Evolutionary conservation across 2,797 vertebrate genomes (phyloP).

Genomic region (Scolopax bukidnonensis): DNA sequence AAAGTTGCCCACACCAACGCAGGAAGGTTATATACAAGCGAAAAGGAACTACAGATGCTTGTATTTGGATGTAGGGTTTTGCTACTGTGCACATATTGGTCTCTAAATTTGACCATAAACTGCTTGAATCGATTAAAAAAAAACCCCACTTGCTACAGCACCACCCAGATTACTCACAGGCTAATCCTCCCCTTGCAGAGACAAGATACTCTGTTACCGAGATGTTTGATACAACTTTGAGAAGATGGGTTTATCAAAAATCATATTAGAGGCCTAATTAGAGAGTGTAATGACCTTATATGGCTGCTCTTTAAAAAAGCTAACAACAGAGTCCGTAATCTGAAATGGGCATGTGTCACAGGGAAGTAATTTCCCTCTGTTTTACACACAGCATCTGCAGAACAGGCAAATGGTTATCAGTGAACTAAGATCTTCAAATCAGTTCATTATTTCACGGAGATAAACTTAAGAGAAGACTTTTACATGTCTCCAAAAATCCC

Average conservation of each 20-base stretch:
- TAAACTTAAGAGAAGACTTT: neutral
- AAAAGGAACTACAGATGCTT: neutral
- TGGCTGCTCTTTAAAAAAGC: neutral
- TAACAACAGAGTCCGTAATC: neutral
- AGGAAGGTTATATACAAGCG: neutral
- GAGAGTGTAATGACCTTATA: neutral
- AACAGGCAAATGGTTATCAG: neutral
- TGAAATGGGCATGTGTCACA: neutral
- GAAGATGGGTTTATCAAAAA: constrained; percentile 10
- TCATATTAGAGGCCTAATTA: neutral
- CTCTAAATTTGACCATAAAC: neutral
- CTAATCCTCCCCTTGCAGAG: neutral
- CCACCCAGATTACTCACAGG: neutral
- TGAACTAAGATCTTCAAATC: neutral
- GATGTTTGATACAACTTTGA: neutral
- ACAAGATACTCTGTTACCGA: neutral
- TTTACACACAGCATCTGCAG: neutral
- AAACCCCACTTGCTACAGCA: neutral
- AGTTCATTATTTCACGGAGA: neutral
- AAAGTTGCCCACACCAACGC: neutral
- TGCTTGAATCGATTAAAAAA: neutral
- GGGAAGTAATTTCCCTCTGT: neutral
- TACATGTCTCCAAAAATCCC: neutral
- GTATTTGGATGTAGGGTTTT: neutral
- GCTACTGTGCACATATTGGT: neutral